Evolutionary conservation across 2,113 vertebrate species (phyloP).

Genomic region (Arvicanthis niloticus): DNA sequence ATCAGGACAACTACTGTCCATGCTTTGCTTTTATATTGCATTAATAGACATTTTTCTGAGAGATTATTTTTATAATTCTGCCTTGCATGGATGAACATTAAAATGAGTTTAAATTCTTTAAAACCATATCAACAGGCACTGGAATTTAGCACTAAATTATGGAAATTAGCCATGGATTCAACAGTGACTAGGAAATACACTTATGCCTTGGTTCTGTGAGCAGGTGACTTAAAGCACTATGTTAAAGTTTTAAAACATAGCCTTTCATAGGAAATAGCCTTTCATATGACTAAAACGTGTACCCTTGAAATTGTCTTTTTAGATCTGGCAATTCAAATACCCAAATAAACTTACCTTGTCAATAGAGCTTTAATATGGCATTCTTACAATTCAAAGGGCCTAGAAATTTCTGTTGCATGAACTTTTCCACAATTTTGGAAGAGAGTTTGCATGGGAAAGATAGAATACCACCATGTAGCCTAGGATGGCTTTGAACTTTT

Average conservation of each 20-base stretch:
- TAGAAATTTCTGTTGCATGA: neutral
- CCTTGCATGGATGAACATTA: conserved; percentile 9
- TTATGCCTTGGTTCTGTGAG: neutral
- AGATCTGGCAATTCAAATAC: neutral
- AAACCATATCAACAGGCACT: neutral
- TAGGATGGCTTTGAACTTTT: neutral
- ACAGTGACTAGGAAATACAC: neutral
- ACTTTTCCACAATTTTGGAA: neutral
- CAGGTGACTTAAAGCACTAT: neutral
- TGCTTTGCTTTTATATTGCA: neutral
- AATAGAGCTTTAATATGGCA: neutral
- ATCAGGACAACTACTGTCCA: neutral
- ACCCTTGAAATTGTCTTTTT: neutral
- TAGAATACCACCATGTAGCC: no score
- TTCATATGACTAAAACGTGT: neutral
- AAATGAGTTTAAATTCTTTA: neutral
- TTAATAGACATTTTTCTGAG: neutral
- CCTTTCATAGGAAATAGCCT: neutral
- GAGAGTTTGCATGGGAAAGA: neutral
- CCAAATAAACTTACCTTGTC: neutral
- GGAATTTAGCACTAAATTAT: neutral
- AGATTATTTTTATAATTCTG: neutral
- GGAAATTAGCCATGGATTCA: neutral
- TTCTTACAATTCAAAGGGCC: neutral
- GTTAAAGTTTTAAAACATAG: neutral